These are phyloP conservation scores for Ariopsis seemanni DNA, from an alignment of 2,113 vertebrate genomes.

Conservation along the genomic window DNA sequence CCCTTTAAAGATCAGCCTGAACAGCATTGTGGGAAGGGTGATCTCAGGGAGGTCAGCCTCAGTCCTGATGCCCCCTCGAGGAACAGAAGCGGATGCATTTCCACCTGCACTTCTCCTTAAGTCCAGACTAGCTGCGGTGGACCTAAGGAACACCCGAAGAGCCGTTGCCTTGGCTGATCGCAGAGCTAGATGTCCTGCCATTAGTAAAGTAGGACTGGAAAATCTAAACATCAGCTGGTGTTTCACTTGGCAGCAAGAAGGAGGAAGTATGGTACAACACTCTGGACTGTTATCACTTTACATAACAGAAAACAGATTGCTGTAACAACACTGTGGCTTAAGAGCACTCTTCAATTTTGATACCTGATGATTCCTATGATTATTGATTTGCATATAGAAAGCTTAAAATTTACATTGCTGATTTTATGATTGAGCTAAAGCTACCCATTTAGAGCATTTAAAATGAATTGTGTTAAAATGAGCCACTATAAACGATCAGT, in stretches of 20 bases:
- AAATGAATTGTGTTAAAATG: background rate
- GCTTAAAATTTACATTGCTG: no score
- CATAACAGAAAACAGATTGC: background rate
- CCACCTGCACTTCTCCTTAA: constrained; percentile 3
- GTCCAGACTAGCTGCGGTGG: background rate
- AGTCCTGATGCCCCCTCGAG: constrained; percentile 53
- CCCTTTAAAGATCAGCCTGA: constrained; percentile 65
- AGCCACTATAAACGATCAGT: background rate
- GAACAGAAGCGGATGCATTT: background rate
- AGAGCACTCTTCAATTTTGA: background rate
- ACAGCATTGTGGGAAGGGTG: constrained; percentile 55
- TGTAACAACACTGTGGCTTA: no score
- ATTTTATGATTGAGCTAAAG: background rate
- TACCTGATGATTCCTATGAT: background rate
- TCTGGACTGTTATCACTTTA: constrained; percentile 57
- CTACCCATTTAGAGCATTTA: background rate
- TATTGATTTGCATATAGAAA: no score
- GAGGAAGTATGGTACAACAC: constrained; percentile 50
- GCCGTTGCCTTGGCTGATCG: constrained; percentile 8
- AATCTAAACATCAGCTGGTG: constrained; percentile 16
- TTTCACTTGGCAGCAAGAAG: constrained; percentile 29
- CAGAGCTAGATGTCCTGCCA: constrained; percentile 54
- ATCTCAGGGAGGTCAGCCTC: constrained; percentile 62
- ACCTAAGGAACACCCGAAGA: constrained; percentile 6
- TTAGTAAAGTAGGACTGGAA: constrained; percentile 34